Percentiles rank a stretch among this genome's conserved stretches.
Conservation (phyloP, 2,888 invertebrate species). For the Brachypalpus laphriformis region DNA sequence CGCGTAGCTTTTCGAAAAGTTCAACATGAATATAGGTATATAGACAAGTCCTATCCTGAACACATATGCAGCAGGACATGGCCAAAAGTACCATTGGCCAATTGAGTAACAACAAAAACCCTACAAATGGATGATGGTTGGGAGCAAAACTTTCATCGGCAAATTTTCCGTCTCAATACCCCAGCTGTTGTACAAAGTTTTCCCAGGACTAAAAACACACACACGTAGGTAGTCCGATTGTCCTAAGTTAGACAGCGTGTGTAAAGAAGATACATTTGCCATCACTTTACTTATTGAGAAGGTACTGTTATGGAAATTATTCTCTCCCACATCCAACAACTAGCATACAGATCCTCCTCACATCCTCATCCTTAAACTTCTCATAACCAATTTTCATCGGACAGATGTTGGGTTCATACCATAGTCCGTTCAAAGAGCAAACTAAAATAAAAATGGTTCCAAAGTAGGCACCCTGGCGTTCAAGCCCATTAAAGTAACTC, state of each 20-base stretch:
- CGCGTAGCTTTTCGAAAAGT: conserved; percentile 31
- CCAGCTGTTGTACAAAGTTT: conserved; percentile 62
- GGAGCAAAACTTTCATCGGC: conserved; percentile 65
- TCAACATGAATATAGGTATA: conserved; percentile 1
- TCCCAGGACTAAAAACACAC: conserved; percentile 35
- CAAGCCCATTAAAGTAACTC: conserved; percentile 51
- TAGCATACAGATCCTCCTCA: background rate
- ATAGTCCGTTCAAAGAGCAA: conserved; percentile 8
- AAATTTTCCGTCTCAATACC: conserved; percentile 69
- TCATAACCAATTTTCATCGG: conserved; percentile 43
- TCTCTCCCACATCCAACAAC: conserved; percentile 12
- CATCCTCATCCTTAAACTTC: background rate
- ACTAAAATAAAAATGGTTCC: conserved; percentile 67
- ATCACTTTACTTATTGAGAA: conserved; percentile 28
- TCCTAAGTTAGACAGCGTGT: conserved; percentile 1
- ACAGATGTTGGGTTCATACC: conserved; percentile 57
- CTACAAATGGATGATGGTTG: conserved; percentile 31
- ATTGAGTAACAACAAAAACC: conserved; percentile 70
- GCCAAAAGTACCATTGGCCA: conserved; percentile 68
- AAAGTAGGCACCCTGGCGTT: conserved; percentile 57
- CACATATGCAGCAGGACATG: conserved; percentile 42
- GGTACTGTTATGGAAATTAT: conserved; percentile 63
- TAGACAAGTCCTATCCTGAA: background rate
- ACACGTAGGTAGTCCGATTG: conserved; percentile 35
- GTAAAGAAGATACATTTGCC: conserved; percentile 39